Percentiles rank a stretch among this genome's conserved stretches.
These are phyloP conservation scores for Bellardia pandia DNA, from an alignment of 2,888 invertebrate species.

Conservation along the genomic window DNA sequence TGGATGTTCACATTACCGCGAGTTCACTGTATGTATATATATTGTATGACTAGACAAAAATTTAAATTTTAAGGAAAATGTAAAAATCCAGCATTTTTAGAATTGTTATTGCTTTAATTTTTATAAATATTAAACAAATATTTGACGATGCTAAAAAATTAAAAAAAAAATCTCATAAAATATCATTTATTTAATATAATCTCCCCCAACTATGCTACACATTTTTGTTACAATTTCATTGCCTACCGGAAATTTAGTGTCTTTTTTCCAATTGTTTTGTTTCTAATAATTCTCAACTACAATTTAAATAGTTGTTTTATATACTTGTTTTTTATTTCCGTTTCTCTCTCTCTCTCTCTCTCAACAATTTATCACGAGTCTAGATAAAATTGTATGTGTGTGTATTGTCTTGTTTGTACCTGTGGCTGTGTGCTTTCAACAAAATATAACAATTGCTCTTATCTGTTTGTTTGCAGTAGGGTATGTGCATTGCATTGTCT, in stretches of 20 bases:
- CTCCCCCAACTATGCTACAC: background rate
- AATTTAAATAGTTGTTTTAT: conserved; percentile 52
- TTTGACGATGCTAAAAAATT: too few species aligned
- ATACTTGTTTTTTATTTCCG: conserved; percentile 44
- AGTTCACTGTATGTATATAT: too few species aligned
- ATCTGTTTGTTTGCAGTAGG: conserved; percentile 21
- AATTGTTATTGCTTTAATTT: too few species aligned
- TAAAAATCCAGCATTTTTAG: too few species aligned
- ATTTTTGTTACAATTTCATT: conserved; percentile 26
- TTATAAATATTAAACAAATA: too few species aligned
- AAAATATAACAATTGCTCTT: conserved; percentile 29
- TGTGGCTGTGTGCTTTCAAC: conserved; percentile 20
- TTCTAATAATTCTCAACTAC: conserved; percentile 49
- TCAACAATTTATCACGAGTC: conserved; percentile 34
- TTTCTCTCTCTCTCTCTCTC: conserved; percentile 15
- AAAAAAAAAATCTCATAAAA: background rate
- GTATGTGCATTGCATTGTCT: conserved; percentile 37
- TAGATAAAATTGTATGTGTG: background rate
- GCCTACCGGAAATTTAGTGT: conserved; percentile 55
- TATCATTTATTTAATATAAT: background rate
- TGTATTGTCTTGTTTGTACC: conserved; percentile 28
- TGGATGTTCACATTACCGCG: too few species aligned
- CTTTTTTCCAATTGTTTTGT: conserved; percentile 54
- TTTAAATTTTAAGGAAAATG: too few species aligned
- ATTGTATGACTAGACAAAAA: too few species aligned